Base-by-base conservation (phyloP, 1,140 invertebrate species). In the Galendromus occidentalis region DNA sequence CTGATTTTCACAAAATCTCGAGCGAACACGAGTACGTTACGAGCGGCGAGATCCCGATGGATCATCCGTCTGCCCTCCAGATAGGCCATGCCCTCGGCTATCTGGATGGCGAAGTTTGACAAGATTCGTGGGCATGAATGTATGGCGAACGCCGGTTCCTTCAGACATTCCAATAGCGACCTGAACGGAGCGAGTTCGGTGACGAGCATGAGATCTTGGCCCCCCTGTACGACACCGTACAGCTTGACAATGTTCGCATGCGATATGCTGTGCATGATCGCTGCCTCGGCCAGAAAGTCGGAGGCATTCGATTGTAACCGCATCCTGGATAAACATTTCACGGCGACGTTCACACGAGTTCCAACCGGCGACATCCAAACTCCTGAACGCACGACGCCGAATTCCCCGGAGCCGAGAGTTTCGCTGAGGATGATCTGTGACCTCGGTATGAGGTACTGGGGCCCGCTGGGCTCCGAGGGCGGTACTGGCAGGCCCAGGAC, bases 271-370 rank as follows among this genome's bases (percentile, higher is more conserved):
- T 97, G 91, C 92, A 98, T 97, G 44, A 96, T 93, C 4, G 88
- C 89, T 1, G 93, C 95, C 77, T 98, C 95, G 75, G 97, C 96
- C 18, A 98, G 77, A 77, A 98, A 98, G 74, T 95, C 91, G 71
- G 91, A 86, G 0, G 91, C 89, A 75, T 95, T 95, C 68, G 87
- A 90, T 70, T 92, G 87, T 86, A 97, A 88, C 55, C 89, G 80
- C 71, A 97, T 91, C 66, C 89, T 83, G 44, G 86, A 89, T 17
- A 98, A 76, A 75, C 91, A 93, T 77, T 98, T 98, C 64, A 98
- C 91, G 1, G 95, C 95, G 44, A 98, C 94, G 83, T 95, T 88
- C 67, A 91, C 86, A 75, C 89, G 82, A 75, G 92, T 86, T 64
- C 88, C 88, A 69, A 88, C 87, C 66, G 81, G 79, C 74, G 91